Conservation (phyloP, 2,888 invertebrate genomes). For the Sphaerophoria rueppellii region DNA sequence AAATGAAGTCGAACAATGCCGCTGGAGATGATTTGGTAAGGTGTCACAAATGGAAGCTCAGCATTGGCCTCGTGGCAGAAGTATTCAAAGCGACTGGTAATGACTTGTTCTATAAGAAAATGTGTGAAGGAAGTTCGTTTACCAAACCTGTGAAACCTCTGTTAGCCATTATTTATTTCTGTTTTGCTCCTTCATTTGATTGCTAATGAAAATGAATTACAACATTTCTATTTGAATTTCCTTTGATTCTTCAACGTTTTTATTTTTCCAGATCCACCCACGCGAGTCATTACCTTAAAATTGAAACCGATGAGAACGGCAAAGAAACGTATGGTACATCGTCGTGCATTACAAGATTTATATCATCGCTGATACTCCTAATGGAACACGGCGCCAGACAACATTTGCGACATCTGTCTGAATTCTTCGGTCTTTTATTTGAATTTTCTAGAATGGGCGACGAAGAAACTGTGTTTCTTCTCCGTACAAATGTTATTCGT, state of each 20-base stretch:
- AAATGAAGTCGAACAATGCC: no score
- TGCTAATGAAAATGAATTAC: no score
- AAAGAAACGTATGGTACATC: conserved; percentile 86
- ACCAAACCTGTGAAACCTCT: no score
- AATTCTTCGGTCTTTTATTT: conserved; percentile 95
- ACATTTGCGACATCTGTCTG: conserved; percentile 93
- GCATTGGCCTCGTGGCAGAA: no score
- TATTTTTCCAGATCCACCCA: conserved; percentile 83
- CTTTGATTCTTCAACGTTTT: background rate
- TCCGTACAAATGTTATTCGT: conserved; percentile 93
- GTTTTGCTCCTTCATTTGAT: no score
- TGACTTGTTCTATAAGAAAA: no score
- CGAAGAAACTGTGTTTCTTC: conserved; percentile 93
- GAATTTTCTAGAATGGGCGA: conserved; percentile 98
- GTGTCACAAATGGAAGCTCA: no score
- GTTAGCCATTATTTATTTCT: no score
- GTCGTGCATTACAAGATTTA: conserved; percentile 96
- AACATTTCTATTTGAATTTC: no score
- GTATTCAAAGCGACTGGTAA: no score
- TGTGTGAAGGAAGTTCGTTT: no score
- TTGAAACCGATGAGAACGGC: conserved; percentile 83
- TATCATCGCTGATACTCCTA: conserved; percentile 92
- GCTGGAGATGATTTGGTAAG: no score
- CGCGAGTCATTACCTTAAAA: conserved; percentile 85
- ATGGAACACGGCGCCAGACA: conserved; percentile 95